These are phyloP conservation scores for Thysanoteuthis rhombus DNA, from an alignment of 2,888 invertebrate genomes.

Conservation along the genomic window DNA sequence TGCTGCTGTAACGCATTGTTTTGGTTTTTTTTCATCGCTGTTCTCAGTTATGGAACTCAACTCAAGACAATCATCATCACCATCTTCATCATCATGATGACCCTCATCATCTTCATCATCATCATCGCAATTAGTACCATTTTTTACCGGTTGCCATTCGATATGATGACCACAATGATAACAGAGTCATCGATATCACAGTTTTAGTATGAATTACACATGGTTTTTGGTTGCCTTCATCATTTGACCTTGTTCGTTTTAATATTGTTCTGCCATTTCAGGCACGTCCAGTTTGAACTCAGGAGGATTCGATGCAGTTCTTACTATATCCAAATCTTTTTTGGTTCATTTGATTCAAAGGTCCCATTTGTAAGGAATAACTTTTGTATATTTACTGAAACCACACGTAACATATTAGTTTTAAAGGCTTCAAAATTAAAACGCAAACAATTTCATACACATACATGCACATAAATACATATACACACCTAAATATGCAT, in stretches of 20 bases:
- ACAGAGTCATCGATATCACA: neutral
- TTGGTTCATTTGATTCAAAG: neutral
- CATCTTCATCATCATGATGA: neutral
- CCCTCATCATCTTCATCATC: neutral
- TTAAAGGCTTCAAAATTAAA: neutral
- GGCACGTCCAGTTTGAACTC: neutral
- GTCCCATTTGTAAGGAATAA: neutral
- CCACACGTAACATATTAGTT: neutral
- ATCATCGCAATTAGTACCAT: neutral
- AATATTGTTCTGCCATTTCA: neutral
- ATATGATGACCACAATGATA: neutral
- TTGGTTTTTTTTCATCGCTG: neutral
- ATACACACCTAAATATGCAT: neutral
- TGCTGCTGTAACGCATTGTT: neutral
- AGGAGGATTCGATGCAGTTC: neutral
- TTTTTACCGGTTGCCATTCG: neutral
- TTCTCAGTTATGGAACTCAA: neutral
- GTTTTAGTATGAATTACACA: neutral
- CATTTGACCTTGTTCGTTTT: neutral
- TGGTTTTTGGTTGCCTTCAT: neutral
- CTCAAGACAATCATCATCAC: neutral
- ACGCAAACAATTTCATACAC: neutral
- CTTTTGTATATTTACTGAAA: neutral
- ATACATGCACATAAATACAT: constrained; percentile 21
- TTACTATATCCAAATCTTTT: neutral